Evolutionary conservation across 2,797 vertebrate genomes (phyloP).

Genomic region (Micromesistius poutassou): DNA sequence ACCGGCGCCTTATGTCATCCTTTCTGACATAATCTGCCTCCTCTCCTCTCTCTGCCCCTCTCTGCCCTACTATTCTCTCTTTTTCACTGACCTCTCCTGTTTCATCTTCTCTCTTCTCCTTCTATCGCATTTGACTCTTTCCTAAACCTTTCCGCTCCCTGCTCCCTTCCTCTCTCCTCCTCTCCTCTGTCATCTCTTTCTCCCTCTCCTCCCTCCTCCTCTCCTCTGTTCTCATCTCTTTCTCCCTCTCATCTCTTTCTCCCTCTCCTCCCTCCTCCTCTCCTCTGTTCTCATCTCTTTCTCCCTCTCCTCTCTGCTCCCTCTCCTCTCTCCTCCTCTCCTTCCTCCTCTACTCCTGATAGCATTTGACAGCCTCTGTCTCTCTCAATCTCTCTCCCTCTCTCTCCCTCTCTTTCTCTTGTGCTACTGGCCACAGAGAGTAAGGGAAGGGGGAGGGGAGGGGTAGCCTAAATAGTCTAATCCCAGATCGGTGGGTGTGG

Average conservation of each 20-base stretch:
- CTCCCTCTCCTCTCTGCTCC: too few relatives aligned
- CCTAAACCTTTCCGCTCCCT: too few relatives aligned
- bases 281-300: too few relatives aligned
- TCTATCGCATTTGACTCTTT: not conserved
- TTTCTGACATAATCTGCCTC: conserved; percentile 29
- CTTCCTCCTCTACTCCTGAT: conserved; percentile 9
- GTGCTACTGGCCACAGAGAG: conserved; percentile 8
- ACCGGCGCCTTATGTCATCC: conserved; percentile 26
- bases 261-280: too few relatives aligned
- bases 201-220: too few relatives aligned
- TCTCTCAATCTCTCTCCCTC: not conserved
- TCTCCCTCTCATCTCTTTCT: too few relatives aligned
- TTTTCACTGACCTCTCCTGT: too few relatives aligned
- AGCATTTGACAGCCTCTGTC: conserved; percentile 12
- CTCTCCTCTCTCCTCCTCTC: not conserved
- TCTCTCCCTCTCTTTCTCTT: not conserved
- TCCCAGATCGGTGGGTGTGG: conserved; percentile 42
- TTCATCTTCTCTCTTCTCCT: conserved; percentile 25
- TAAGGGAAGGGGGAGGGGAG: too few relatives aligned
- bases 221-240: too few relatives aligned
- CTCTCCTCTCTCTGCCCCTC: too few relatives aligned
- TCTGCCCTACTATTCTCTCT: too few relatives aligned
- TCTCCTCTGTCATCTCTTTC: conserved; percentile 3
- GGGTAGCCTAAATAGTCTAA: too few relatives aligned
- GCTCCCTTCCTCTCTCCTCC: not conserved